These are phyloP conservation scores for Solea senegalensis DNA, from an alignment of 2,113 vertebrate species.

Conservation along the genomic window DNA sequence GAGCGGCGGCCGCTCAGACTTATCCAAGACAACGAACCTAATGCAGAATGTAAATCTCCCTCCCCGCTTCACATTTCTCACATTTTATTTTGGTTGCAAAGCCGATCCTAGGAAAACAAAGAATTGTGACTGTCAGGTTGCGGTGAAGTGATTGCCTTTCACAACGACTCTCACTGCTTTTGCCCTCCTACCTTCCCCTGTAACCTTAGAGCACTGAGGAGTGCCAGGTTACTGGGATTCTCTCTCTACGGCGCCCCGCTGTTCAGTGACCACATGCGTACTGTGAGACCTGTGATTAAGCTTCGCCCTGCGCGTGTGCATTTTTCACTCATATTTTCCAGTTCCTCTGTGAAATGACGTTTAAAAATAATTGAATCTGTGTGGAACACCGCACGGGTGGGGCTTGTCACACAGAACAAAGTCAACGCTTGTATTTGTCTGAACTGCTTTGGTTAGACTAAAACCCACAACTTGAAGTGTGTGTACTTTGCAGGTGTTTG, in stretches of 20 bases:
- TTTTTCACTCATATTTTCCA: conserved; percentile 32
- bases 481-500: not conserved
- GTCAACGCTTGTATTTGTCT: not conserved
- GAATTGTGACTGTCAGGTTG: conserved; percentile 65
- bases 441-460: not conserved
- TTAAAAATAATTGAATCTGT: conserved; percentile 36
- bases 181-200: conserved; percentile 69
- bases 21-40: not conserved
- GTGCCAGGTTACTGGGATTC: conserved; percentile 77
- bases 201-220: conserved; percentile 70
- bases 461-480: not conserved
- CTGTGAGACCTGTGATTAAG: conserved; percentile 67
- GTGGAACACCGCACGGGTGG: conserved; percentile 4
- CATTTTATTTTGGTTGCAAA: conserved; percentile 22
- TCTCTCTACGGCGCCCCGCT: conserved; percentile 75
- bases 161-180: conserved; percentile 75
- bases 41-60: not conserved
- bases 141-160: conserved; percentile 71
- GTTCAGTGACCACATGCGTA: conserved; percentile 67
- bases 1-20: not conserved
- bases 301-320: conserved; percentile 16
- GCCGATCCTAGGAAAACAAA: conserved; percentile 56
- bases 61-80: not conserved
- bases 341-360: conserved; percentile 22
- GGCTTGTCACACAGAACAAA: conserved; percentile 13